A percentile compares a stretch with the other conserved stretches of the same genome.
Conservation (phyloP, 2,113 vertebrate genomes). For the Otus sunia region DNA sequence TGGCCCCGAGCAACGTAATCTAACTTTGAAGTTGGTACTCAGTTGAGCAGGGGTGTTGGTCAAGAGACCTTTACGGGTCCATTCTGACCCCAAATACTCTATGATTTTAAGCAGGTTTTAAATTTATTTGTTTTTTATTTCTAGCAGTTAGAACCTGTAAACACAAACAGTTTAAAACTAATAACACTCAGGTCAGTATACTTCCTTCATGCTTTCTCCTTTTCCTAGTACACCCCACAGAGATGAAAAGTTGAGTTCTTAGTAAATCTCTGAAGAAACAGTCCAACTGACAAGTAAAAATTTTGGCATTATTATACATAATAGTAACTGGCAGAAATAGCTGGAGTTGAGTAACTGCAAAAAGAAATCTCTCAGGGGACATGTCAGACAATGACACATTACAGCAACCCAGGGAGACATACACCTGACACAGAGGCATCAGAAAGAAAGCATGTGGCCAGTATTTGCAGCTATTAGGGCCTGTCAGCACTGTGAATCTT, state of each 20-base stretch:
- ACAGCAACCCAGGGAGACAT: not conserved
- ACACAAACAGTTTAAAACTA: not conserved
- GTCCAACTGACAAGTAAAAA: not conserved
- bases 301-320: fast-evolving
- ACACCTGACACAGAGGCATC: not conserved
- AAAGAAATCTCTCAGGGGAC: not conserved
- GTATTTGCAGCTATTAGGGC: not conserved
- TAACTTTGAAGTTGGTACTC: not conserved
- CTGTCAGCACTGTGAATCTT: not conserved
- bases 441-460: not conserved
- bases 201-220: not conserved
- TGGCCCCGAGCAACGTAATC: fast-evolving
- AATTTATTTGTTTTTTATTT: not conserved
- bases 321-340: not conserved
- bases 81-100: not conserved
- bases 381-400: fast-evolving
- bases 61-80: not conserved
- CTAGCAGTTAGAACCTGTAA: not conserved
- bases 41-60: not conserved
- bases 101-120: not conserved
- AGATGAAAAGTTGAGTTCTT: not conserved
- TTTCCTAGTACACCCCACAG: not conserved
- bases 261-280: not conserved
- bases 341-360: not conserved
- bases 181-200: not conserved